Evolutionary conservation across 2,888 invertebrate genomes (phyloP), one percentile per base, ranked within the genome.

Genomic region (Tetragnatha montana): DNA sequence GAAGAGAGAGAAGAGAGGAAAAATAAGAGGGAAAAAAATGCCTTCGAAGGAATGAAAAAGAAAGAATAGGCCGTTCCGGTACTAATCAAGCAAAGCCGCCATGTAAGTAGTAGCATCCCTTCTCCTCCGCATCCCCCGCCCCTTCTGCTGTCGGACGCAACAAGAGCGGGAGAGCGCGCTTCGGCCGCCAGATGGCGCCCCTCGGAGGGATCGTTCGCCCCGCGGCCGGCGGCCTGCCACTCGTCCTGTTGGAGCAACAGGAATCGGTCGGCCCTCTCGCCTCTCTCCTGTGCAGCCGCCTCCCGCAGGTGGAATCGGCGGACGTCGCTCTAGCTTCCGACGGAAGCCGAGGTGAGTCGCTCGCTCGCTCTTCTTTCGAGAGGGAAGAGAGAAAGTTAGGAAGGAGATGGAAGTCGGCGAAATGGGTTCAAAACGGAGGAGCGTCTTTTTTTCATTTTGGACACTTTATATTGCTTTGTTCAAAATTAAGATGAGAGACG

Each of bases 241-340:
- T 89, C 76, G 81, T 85, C 89, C 89, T 85, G 85, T 89, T 85
- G 85, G 89, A 85, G 85, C 89, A 89, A 89, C 89, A 89, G 89
- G 89, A 85, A 81, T 89, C 85, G 49, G 89, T 89, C 85, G 74
- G 74, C 71, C 50, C 79, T 79, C 60, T 60, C 6, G n/a, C n/a
- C n/a, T n/a, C 35, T 35, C 35, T 35, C 35, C 4, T 4, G 19
- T 19, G 76, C 69, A 22, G 1, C 35, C 74, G 47, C 21, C 7
- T 83, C n/a, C 2, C 17, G 50, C n/a, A 73, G 22, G 70, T 70
- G 69, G 12, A 22, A 70, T 69, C 17, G 17, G 69, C 17, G 19
- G 19, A n/a, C 69, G 69, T 69, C 17, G 6, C 69, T 3, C 19
- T 69, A 17, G 69, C 19, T 19, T 69, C 19, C 17, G 0, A 19